A percentile compares a stretch with the other conserved stretches of the same genome.
phyloP scores from a whole-genome alignment of 2,797 vertebrate species.

The Sciurus carolinensis region DNA sequence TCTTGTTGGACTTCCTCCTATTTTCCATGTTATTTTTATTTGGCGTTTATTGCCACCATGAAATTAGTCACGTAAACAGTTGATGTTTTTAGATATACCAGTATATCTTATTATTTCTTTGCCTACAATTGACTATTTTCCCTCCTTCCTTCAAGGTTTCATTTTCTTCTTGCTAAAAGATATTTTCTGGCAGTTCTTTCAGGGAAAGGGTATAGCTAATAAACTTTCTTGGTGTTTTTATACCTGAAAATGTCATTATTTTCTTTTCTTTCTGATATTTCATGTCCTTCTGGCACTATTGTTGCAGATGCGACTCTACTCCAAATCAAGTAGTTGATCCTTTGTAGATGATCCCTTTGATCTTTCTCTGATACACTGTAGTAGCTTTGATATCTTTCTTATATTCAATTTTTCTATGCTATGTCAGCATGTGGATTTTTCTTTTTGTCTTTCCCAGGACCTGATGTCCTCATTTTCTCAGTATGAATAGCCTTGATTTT shows the following conservation, averaged over 20 bases:
- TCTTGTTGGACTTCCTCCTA: neutral
- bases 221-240: neutral
- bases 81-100: neutral
- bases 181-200: neutral
- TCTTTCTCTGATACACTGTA: neutral
- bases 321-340: neutral
- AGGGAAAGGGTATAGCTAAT: neutral
- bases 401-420: neutral
- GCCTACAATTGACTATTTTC: neutral
- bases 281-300: neutral
- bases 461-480: neutral
- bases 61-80: neutral
- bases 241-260: neutral
- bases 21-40: neutral
- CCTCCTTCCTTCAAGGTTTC: neutral
- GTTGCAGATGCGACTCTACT: neutral
- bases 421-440: neutral
- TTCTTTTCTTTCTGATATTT: neutral
- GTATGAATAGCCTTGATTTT: neutral
- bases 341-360: neutral
- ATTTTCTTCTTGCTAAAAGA: slow-evolving; percentile 6
- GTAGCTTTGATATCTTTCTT: neutral
- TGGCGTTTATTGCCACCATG: neutral
- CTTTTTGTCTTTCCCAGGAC: neutral
- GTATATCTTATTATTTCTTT: neutral